Evolutionary conservation across 2,888 invertebrate genomes (phyloP).

Genomic region (Idaea aversata): DNA sequence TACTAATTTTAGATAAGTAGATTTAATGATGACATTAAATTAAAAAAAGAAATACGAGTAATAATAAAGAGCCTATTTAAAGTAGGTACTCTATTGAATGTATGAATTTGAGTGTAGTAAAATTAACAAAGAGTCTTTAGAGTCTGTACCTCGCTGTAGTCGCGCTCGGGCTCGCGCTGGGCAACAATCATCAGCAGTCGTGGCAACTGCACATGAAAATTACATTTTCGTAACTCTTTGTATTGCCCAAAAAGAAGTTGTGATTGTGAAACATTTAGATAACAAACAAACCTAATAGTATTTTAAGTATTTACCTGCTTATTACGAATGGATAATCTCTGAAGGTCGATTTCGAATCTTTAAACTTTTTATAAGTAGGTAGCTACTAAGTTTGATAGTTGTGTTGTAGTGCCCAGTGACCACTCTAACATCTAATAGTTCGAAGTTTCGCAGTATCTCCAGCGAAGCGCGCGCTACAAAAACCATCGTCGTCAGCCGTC

Average conservation of each 20-base stretch:
- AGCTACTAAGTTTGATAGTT: neutral
- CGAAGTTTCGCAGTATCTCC: neutral
- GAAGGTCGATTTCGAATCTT: constrained; percentile 50
- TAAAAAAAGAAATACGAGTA: too few relatives aligned
- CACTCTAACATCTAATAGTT: neutral
- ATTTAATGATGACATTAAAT: too few relatives aligned
- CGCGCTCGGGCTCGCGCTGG: neutral
- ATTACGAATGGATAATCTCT: constrained; percentile 39
- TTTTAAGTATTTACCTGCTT: neutral
- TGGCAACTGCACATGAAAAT: constrained; percentile 21
- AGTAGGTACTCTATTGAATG: too few relatives aligned
- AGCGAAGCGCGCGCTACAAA: neutral
- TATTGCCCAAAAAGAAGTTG: constrained; percentile 23
- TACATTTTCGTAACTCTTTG: constrained; percentile 28
- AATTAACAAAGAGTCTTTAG: neutral
- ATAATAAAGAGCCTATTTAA: too few relatives aligned
- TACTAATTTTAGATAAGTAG: too few relatives aligned
- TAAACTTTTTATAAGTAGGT: constrained; percentile 11
- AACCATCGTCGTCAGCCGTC: neutral
- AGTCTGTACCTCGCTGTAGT: too few relatives aligned
- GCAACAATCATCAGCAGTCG: too few relatives aligned
- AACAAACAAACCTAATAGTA: neutral
- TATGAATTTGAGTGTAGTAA: too few relatives aligned
- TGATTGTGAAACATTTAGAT: constrained; percentile 32
- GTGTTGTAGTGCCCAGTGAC: neutral